Base-by-base conservation (phyloP, 2,888 invertebrate species). In the Notodonta ziczac region DNA sequence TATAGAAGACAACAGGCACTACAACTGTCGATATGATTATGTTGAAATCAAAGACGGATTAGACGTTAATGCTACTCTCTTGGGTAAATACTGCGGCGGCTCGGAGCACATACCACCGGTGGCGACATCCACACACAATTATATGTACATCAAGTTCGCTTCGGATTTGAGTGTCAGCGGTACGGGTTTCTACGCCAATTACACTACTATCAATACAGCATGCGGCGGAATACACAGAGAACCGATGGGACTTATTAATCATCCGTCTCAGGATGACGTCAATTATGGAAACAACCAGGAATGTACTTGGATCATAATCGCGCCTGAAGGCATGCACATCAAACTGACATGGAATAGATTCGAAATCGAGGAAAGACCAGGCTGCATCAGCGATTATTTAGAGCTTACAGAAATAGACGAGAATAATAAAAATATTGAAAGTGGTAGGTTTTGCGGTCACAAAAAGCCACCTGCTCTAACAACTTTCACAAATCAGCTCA, bases 301-400 rank as follows among this genome's bases (percentile, higher is more conserved):
- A 5, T 98, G 98, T 81, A 94, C 89, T 12, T 98, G 98, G 98
- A 88, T 96, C 13, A 94, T 98, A 58, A 89, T 95, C 69, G 97
- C 97, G 0, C 96, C 96, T 0, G 89, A 90, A 55, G 95, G 95
- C 53, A 93, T 95, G 81, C 94, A 95, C 40, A 94, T 98, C 53
- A 95, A 97, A 79, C 82, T 98, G 3, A 95, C 94, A 0, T 98
- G 97, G 96, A 85, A 95, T 46, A 91, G 95, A 53, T 98, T 98
- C 80, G 89, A 94, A 39, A 69, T 98, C 59, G 97, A 97, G 83
- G 65, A 80, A 0, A 89, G 91, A 62, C 96, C 97, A 70, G 94
- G 91, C 2, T 93, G 93, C 72, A 63, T 56, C 6, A 82, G 79
- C 77, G 98, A 98, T 85, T 96, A 95, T 77, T 94, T 98, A 0